Base-by-base conservation (phyloP, 1,140 invertebrate genomes). In the Drosophila ambigua region DNA sequence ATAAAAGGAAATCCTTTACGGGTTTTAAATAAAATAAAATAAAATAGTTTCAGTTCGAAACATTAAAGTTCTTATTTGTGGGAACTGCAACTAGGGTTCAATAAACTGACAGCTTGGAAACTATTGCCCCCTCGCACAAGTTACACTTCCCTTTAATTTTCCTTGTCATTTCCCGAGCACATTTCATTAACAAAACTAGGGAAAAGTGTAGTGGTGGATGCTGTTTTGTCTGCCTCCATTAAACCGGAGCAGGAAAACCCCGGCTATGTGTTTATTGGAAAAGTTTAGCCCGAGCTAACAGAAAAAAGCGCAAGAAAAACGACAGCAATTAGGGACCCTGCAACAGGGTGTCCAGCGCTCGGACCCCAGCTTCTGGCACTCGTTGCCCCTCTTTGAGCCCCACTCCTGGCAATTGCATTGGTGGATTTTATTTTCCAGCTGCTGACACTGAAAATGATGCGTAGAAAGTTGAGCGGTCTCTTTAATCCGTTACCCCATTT, bases 251-350 rank as follows among this genome's bases (percentile, higher is more conserved):
- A 3, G 4, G 4, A 13, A 4, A 11, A 4, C 50, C 50, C 51
- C 52, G 69, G 43, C 24, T n/a, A 41, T 24, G 58, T 41, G 59
- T 73, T 73, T 73, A 73, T 73, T 73, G 60, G 48, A 73, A 64
- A 73, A 73, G 68, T 73, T 71, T 71, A 16, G 6, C 45, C 26
- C 53, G 2, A 9, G 7, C 20, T 8, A n/a, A 20, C 39, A 28
- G n/a, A 0, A 44, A 31, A 35, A 35, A 35, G 31, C 31, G 8
- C 45, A 50, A 26, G 26, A 73, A 16, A 72, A 51, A 55, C 31
- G 61, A 50, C 71, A 72, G 59, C 58, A 73, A 73, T 73, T 73
- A 73, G 51, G 51, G 35, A 39, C 16, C 51, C 28, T 11, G 71
- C 24, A 53, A 20, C 51, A 53, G 39, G 28, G 15, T 53, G 28